Evolutionary conservation across 2,888 invertebrate genomes (phyloP).

Genomic region (Eucriotettix oculatus): DNA sequence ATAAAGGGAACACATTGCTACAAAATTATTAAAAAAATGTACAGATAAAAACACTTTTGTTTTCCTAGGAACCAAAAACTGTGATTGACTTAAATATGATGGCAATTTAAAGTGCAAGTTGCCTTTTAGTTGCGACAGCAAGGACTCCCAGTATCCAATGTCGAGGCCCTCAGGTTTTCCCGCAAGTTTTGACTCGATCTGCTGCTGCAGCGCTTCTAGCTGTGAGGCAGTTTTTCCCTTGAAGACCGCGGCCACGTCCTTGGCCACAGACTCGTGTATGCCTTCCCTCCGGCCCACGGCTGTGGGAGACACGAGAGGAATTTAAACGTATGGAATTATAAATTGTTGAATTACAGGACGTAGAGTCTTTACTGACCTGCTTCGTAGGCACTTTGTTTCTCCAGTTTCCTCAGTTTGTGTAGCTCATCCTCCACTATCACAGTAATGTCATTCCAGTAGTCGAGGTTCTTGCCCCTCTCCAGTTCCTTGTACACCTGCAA

Average conservation of each 20-base stretch:
- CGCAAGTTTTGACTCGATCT: constrained; percentile 74
- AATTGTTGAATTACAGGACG: neutral
- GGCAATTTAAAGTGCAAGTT: constrained; percentile 6
- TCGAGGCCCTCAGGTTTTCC: constrained; percentile 80
- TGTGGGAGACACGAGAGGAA: constrained; percentile 5
- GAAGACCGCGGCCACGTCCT: constrained; percentile 78
- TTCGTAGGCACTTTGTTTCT: constrained; percentile 42
- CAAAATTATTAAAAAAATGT: too few species aligned
- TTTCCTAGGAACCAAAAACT: too few species aligned
- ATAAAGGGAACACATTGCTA: too few species aligned
- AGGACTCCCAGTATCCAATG: constrained; percentile 94
- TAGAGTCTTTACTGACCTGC: constrained; percentile 22
- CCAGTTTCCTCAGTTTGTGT: constrained; percentile 63
- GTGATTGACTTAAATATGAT: too few species aligned
- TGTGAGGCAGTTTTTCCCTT: constrained; percentile 85
- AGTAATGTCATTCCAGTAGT: constrained; percentile 93
- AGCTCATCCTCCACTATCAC: constrained; percentile 89
- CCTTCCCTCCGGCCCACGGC: constrained; percentile 48
- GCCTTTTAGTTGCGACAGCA: constrained; percentile 84
- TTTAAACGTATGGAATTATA: neutral
- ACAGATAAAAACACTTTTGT: too few species aligned
- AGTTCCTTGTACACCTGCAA: constrained; percentile 67
- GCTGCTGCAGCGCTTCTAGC: constrained; percentile 61
- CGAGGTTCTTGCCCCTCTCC: constrained; percentile 71
- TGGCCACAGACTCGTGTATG: constrained; percentile 81